phyloP scores from a whole-genome alignment of 2,797 vertebrate genomes.

The Premnoplex brunnescens region DNA sequence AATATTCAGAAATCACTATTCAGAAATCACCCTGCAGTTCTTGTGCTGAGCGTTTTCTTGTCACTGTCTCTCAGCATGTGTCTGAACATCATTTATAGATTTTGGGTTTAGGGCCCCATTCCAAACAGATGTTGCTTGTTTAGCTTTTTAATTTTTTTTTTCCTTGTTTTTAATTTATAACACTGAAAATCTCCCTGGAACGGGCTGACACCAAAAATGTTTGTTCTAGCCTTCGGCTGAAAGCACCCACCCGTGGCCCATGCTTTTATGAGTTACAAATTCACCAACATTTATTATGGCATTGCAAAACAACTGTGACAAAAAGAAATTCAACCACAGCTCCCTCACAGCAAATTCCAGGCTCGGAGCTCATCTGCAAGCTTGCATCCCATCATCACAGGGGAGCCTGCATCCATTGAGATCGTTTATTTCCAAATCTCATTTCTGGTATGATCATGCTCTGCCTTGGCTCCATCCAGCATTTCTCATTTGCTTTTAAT shows the following conservation, averaged over 20 bases:
- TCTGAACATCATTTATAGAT: not conserved
- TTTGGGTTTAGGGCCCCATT: not conserved
- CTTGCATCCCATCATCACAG: not conserved
- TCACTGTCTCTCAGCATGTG: not conserved
- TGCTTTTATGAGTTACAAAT: not conserved
- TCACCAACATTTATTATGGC: not conserved
- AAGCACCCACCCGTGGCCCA: not conserved
- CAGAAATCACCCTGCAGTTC: not conserved
- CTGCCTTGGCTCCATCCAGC: not conserved
- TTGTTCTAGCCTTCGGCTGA: not conserved
- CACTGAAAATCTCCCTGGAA: slow-evolving; percentile 12
- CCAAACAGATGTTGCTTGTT: slow-evolving; percentile 57
- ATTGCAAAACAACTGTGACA: slow-evolving; percentile 14
- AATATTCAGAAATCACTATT: not conserved
- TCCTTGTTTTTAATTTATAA: not conserved
- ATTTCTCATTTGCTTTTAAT: not conserved
- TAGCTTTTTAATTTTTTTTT: not conserved
- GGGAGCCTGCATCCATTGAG: not conserved
- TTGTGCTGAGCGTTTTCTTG: not conserved
- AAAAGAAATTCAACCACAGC: not conserved
- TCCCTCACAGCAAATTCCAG: slow-evolving; percentile 11
- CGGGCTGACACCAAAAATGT: not conserved
- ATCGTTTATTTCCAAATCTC: not conserved
- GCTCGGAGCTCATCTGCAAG: not conserved
- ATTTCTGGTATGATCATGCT: not conserved